Base-by-base conservation (phyloP, 2,888 invertebrate genomes). In the Drosophila maculinotata region DNA sequence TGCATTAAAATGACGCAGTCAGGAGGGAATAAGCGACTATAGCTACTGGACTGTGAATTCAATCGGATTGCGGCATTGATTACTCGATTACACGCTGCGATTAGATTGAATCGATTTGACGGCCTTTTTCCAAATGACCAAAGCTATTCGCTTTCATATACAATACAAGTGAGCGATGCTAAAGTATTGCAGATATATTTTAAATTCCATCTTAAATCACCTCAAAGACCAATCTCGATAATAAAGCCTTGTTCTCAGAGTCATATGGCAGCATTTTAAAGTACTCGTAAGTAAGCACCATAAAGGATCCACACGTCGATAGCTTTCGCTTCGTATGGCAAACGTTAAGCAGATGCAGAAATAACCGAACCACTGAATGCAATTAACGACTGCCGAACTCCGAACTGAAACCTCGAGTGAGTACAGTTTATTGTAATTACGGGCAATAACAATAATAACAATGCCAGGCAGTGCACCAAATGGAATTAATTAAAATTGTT, bases 1-100 rank as follows among this genome's bases (percentile, higher is more conserved):
- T 69, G 66, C 64, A 65, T 65, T 77, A 30, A 74, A 71, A 52
- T 52, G 51, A 59, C 56, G 58, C 71, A 51, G 49, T 57, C 59
- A 8, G n/a, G 17, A 15, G 53, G 36, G 49, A 36, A 69, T 64
- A 57, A 39, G 39, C n/a, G 12, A 39, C 47, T 12, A 41, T 58
- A 15, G 5, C 14, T 20, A 25, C 12, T 25, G n/a, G 6, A 38
- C 23, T 14, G 36, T 3, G 2, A 48, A 52, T 65, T 36, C 8
- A 23, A 48, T 57, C 15, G 26, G 23, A 41, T 42, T 56, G 20
- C 5, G 41, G 3, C 26, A 36, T 14, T 15, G 52, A 58, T 48
- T 48, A 35, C 15, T 23, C 31, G 45, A 42, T 42, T 39, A 33
- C n/a, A 30, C n/a, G 20, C 10, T n/a, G 15, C 20, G 41, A 15